These are phyloP conservation scores for Homarus americanus DNA, from an alignment of 1,140 invertebrate species.

Conservation along the genomic window DNA sequence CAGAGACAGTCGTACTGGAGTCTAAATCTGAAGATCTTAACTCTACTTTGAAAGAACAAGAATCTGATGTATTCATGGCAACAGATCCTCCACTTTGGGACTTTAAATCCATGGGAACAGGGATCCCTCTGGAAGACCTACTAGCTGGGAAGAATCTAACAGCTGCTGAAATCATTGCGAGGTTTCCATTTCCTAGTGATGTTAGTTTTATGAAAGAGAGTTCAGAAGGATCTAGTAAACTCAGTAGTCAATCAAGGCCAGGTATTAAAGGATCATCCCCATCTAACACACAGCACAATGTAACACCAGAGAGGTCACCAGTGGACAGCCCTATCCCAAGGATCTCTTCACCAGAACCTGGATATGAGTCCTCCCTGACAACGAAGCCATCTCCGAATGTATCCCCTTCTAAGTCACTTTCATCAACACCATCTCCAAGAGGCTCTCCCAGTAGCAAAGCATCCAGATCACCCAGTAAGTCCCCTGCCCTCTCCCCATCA, in stretches of 20 bases:
- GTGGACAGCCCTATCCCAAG: constrained; percentile 32
- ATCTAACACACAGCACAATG: constrained; percentile 47
- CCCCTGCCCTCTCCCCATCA: constrained; percentile 33
- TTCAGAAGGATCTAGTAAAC: constrained; percentile 5
- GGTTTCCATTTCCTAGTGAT: constrained; percentile 66
- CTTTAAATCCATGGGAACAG: constrained; percentile 31
- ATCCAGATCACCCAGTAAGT: constrained; percentile 31
- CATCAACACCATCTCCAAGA: constrained; percentile 54
- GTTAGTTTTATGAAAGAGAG: constrained; percentile 57
- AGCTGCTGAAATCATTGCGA: constrained; percentile 65
- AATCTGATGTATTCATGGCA: neutral
- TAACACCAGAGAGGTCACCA: constrained; percentile 55
- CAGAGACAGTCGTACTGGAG: neutral
- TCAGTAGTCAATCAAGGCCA: neutral
- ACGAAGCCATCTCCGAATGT: constrained; percentile 31
- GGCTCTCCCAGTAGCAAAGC: constrained; percentile 28
- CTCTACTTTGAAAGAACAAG: constrained; percentile 1
- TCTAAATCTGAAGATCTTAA: neutral
- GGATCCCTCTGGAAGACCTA: constrained; percentile 56
- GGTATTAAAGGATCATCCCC: constrained; percentile 1
- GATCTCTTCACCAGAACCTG: constrained; percentile 31
- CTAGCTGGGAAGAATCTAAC: constrained; percentile 54
- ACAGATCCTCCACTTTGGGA: constrained; percentile 16
- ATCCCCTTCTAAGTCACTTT: constrained; percentile 57
- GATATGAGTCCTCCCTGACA: constrained; percentile 10